Percentiles rank a stretch among this genome's conserved stretches.
phyloP scores from a whole-genome alignment of 2,888 invertebrate genomes.

The Troilus luridus region DNA sequence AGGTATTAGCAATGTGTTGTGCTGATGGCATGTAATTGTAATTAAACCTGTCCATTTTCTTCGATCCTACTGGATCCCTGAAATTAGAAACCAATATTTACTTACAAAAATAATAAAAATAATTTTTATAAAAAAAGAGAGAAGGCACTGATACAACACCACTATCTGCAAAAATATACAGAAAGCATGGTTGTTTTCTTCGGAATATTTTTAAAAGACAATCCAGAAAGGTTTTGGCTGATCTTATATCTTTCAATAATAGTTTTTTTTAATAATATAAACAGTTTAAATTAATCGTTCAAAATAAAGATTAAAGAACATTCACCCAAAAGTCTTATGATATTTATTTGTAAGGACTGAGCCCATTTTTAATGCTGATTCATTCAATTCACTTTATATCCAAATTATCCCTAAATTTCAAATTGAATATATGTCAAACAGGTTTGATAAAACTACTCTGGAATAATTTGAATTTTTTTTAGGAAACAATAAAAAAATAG shows the following conservation, averaged over 20 bases:
- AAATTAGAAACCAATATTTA: slow-evolving; percentile 66
- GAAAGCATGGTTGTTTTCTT: neutral
- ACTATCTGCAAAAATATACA: neutral
- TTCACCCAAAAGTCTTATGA: neutral
- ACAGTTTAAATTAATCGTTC: neutral
- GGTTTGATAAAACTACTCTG: neutral
- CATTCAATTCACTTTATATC: neutral
- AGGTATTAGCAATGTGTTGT: slow-evolving; percentile 70
- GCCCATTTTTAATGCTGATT: neutral
- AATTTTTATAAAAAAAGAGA: neutral
- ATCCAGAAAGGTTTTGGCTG: neutral
- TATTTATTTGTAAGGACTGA: neutral
- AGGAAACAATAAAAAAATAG: neutral
- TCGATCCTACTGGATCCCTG: slow-evolving; percentile 87
- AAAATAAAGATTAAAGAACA: neutral
- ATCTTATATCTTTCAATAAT: neutral
- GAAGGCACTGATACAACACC: neutral
- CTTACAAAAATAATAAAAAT: neutral
- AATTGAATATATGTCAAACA: neutral
- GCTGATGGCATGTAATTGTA: slow-evolving; percentile 76
- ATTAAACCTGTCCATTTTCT: slow-evolving; percentile 90
- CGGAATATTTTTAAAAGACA: neutral
- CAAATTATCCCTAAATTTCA: neutral
- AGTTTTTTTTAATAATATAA: neutral
- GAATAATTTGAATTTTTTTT: no score